phyloP scores from a whole-genome alignment of 2,888 invertebrate species.

The Eustalomyia histrio region DNA sequence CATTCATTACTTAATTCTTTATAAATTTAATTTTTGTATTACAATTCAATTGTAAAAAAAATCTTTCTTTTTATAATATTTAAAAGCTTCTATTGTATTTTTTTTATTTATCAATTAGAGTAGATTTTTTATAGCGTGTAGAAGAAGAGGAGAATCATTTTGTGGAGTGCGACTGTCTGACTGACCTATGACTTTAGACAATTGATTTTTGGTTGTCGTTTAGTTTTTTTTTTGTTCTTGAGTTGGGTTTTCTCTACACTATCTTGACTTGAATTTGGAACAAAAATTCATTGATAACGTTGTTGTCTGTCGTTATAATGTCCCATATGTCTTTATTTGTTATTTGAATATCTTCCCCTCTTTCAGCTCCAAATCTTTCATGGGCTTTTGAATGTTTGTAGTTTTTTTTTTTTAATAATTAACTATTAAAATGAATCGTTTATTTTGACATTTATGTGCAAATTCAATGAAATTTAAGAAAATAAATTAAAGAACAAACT shows the following conservation, averaged over 20 bases:
- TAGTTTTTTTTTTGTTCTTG: slow-evolving; percentile 7
- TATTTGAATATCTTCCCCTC: slow-evolving; percentile 9
- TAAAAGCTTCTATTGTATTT: slow-evolving; percentile 36
- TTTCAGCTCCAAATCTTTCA: not conserved
- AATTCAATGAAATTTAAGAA: slow-evolving; percentile 59
- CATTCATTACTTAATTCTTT: slow-evolving; percentile 22
- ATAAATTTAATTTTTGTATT: slow-evolving; percentile 57
- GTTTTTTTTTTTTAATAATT: slow-evolving; percentile 13
- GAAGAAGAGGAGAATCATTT: not conserved
- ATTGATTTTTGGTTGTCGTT: slow-evolving; percentile 51
- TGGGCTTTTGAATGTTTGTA: not conserved
- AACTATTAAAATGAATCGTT: slow-evolving; percentile 60
- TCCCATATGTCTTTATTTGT: slow-evolving; percentile 22
- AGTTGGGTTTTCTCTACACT: not conserved
- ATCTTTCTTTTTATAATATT: not conserved
- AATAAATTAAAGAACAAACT: slow-evolving; percentile 30
- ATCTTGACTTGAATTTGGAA: slow-evolving; percentile 3
- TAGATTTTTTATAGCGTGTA: not conserved
- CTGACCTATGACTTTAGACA: slow-evolving; percentile 57
- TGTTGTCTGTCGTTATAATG: slow-evolving; percentile 13
- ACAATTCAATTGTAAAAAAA: slow-evolving; percentile 59
- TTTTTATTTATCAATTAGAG: slow-evolving; percentile 45
- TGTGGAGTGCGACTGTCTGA: slow-evolving; percentile 11
- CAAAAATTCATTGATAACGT: slow-evolving; percentile 46
- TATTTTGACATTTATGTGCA: slow-evolving; percentile 65